Conservation (phyloP, 2,888 invertebrate species). For the Nephrotoma guestfalica region DNA sequence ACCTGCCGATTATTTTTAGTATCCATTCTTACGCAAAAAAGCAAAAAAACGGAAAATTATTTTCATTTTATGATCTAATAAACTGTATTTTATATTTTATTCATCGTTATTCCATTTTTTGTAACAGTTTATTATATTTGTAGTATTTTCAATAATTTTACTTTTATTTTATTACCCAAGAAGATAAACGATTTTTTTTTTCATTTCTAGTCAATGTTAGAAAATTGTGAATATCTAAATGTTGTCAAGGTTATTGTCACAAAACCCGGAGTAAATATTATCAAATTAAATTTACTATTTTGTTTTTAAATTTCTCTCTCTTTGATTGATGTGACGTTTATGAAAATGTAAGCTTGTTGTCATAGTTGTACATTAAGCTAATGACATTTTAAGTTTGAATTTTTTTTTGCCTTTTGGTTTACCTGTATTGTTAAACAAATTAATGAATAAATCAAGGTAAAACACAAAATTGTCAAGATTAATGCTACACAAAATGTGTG, state of each 20-base stretch:
- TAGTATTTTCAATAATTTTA: neutral
- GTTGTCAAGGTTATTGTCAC: neutral
- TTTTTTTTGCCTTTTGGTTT: neutral
- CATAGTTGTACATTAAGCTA: neutral
- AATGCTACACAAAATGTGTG: too few species aligned
- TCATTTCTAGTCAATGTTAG: neutral
- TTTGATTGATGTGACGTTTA: neutral
- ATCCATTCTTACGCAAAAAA: neutral
- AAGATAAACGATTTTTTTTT: neutral
- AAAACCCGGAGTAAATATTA: neutral
- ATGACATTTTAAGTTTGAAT: neutral
- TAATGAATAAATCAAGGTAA: neutral
- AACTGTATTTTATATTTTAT: neutral
- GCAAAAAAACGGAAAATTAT: neutral
- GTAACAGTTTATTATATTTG: neutral
- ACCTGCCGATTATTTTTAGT: neutral
- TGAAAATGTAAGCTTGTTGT: neutral
- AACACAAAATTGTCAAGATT: neutral
- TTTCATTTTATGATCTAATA: neutral
- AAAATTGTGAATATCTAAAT: neutral
- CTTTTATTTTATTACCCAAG: neutral
- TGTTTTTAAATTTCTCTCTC: neutral
- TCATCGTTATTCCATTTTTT: neutral
- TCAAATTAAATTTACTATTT: neutral
- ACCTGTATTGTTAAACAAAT: neutral